Conservation (phyloP, 2,888 invertebrate genomes). For the Platycnemis pennipes region DNA sequence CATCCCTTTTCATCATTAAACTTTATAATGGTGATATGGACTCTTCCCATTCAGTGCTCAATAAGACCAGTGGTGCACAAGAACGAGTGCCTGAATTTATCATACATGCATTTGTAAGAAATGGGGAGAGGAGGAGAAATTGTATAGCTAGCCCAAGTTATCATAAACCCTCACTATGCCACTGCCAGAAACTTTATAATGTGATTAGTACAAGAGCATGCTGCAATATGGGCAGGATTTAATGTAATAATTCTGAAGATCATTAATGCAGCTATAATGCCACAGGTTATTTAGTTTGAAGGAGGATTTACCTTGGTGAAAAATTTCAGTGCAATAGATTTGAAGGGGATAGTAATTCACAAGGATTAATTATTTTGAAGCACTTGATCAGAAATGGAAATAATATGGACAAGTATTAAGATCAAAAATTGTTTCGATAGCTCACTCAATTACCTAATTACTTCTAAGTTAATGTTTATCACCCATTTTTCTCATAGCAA, state of each 20-base stretch:
- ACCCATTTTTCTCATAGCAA: too few species aligned
- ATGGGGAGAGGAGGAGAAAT: neutral
- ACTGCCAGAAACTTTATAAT: neutral
- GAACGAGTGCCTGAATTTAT: neutral
- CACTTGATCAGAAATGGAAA: neutral
- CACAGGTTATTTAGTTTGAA: neutral
- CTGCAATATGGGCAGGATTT: neutral
- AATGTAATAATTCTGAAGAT: neutral
- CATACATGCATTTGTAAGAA: neutral
- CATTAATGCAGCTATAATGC: neutral
- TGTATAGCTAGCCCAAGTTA: neutral
- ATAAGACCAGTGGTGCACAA: neutral
- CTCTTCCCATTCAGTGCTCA: neutral
- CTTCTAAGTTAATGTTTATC: too few species aligned
- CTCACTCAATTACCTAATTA: too few species aligned
- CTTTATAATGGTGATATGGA: neutral
- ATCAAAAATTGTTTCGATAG: neutral
- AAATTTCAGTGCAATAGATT: constrained; percentile 12
- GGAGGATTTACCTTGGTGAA: neutral
- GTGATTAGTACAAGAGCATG: neutral
- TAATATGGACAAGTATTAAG: neutral
- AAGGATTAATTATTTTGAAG: neutral
- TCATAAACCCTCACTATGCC: neutral
- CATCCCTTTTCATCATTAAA: neutral
- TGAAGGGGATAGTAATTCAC: neutral